Conservation (phyloP, 2,888 invertebrate species). For the Apocheima hispidaria region DNA sequence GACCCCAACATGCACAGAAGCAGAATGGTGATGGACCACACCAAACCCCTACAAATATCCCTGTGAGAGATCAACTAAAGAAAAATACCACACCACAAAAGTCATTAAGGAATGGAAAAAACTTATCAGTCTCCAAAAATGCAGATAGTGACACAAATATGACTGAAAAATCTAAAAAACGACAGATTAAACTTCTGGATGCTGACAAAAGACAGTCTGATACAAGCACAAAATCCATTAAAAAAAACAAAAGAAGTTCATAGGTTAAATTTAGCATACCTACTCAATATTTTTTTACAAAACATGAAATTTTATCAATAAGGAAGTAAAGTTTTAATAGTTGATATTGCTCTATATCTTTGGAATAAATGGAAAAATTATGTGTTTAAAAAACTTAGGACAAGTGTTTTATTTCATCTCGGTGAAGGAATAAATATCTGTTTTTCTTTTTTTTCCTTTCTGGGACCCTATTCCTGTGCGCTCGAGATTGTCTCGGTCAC, state of each 20-base stretch:
- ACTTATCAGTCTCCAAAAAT: conserved; percentile 48
- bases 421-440: no score
- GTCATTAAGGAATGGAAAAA: conserved; percentile 51
- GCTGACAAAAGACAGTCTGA: conserved; percentile 58
- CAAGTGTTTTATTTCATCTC: no score
- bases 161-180: conserved; percentile 61
- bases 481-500: no score
- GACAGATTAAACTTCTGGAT: conserved; percentile 59
- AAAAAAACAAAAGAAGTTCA: conserved; percentile 68
- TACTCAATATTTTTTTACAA: neutral
- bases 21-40: conserved; percentile 60
- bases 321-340: no score
- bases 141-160: conserved; percentile 55
- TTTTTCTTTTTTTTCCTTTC: no score
- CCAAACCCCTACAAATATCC: conserved; percentile 49
- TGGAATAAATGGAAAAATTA: no score
- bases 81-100: conserved; percentile 31
- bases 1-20: conserved; percentile 62
- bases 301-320: no score
- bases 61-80: conserved; percentile 48
- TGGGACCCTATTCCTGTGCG: no score
- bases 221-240: conserved; percentile 53
- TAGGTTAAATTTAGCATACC: neutral
- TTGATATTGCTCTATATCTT: neutral
- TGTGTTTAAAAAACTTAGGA: no score